phyloP scores from a whole-genome alignment of 2,888 invertebrate species.

The Pantelozetes paolii region DNA sequence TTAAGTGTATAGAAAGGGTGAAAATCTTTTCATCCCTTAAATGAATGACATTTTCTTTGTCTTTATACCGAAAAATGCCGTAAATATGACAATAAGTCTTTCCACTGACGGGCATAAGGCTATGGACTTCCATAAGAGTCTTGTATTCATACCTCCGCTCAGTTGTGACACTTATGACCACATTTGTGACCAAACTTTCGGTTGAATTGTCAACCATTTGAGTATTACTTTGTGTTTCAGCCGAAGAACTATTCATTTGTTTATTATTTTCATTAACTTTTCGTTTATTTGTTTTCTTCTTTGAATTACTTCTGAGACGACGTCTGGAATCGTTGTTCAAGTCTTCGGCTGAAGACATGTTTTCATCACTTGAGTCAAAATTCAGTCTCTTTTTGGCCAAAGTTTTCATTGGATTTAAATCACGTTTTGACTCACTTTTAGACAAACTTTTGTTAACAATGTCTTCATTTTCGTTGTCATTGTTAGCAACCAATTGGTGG shows the following conservation, averaged over 20 bases:
- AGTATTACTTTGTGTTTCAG: too few species aligned
- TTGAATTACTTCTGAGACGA: not conserved
- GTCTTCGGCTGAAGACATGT: not conserved
- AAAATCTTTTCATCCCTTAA: slow-evolving; percentile 1
- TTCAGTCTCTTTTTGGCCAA: not conserved
- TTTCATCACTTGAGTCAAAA: not conserved
- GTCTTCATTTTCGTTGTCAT: not conserved
- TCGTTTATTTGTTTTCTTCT: not conserved
- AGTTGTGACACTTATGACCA: not conserved
- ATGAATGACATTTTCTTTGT: not conserved
- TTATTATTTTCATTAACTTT: not conserved
- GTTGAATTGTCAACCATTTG: not conserved
- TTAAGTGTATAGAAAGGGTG: not conserved
- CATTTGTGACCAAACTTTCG: not conserved
- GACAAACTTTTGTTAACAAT: not conserved
- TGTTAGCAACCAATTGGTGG: not conserved
- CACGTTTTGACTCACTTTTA: not conserved
- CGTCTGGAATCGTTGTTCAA: not conserved
- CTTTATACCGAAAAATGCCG: not conserved
- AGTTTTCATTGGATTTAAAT: not conserved
- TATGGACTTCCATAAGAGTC: slow-evolving; percentile 17
- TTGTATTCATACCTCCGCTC: slow-evolving; percentile 23
- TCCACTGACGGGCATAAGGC: slow-evolving; percentile 22
- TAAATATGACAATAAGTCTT: slow-evolving; percentile 15
- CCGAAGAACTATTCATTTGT: too few species aligned